Percentiles rank a stretch among this genome's conserved stretches.
These are phyloP conservation scores for Dryadula phaetusa DNA, from an alignment of 2,888 invertebrate genomes.

Conservation along the genomic window DNA sequence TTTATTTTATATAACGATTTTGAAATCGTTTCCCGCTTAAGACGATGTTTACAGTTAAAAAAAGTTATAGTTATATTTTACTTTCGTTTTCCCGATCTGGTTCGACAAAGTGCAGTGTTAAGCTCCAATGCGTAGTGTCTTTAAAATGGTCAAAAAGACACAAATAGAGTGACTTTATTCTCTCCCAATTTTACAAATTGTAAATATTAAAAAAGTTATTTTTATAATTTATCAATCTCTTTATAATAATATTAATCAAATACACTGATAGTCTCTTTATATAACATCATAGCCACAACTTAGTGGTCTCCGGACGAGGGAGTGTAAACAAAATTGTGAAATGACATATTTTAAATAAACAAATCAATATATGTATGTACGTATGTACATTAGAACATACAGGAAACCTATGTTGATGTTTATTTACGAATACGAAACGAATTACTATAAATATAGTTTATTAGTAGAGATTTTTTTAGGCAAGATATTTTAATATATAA, in stretches of 20 bases:
- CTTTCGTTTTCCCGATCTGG: too few species aligned
- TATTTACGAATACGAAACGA: slow-evolving; percentile 16
- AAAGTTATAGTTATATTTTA: too few species aligned
- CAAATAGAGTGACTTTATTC: too few species aligned
- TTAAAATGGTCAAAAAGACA: too few species aligned
- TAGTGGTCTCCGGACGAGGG: slow-evolving; percentile 38
- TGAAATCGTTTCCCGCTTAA: neutral
- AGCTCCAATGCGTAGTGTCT: too few species aligned
- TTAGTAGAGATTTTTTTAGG: too few species aligned
- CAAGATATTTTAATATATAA: too few species aligned
- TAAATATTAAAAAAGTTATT: too few species aligned
- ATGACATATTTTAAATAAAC: slow-evolving; percentile 41
- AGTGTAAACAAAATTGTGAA: slow-evolving; percentile 43
- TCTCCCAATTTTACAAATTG: too few species aligned
- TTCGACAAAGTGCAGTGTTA: too few species aligned
- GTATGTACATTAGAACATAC: slow-evolving; percentile 30
- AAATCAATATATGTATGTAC: slow-evolving; percentile 38
- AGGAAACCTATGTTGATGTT: slow-evolving; percentile 39
- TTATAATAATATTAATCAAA: neutral
- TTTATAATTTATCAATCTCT: neutral
- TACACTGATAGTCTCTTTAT: neutral
- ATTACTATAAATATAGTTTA: too few species aligned
- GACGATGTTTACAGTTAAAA: too few species aligned
- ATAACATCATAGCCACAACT: slow-evolving; percentile 19
- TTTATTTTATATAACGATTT: neutral